Evolutionary conservation across 2,797 vertebrate species (phyloP), one percentile per base, ranked within the genome.

Genomic region (Chelon auratus): DNA sequence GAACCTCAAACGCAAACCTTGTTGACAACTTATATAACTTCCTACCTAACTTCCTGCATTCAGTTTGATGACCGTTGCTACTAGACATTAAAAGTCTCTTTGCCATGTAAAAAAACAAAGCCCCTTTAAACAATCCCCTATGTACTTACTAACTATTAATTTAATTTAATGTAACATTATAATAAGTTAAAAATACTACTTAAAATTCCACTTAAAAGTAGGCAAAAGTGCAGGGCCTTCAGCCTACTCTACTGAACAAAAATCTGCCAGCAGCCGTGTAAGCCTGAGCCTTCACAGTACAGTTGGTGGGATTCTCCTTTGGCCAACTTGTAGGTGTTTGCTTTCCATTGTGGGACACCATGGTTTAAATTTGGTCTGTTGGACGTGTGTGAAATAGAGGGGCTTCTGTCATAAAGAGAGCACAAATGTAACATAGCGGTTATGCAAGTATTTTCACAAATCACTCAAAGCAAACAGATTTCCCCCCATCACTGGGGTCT

Each of bases 321-420:
- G 77, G 77, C 70, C 15, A 17, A 58, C 76, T 20, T 15, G 30
- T 20, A 55, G 52, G 77, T 85, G 78, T 89, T 90, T 91, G 81
- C 84, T 86, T 81, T 88, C 71, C 88, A 77, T 76, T 89, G 87
- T 85, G 90, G 89, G 80, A 80, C 66, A 80, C 90, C 88, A 70
- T 71, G 50, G 80, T 89, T 88, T 90, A 87, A 83, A 87, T 88
- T 79, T 85, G 88, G 87, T 73, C 75, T 80, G 78, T 72, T 79
- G 53, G 73, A 75, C 66, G 64, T 18, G 59, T 75, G 81, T 78
- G 75, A 87, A 87, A 86, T 74, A 91, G 75, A 78, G 68, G 36
- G 1, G 61, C 85, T 80, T 87, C 83, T 89, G 76, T 89, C 73
- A 76, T 78, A 83, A 84, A 82, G 78, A 62, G 64, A 73, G 89